Percentiles rank a stretch among this genome's conserved stretches.
Conservation (phyloP, 23 tunicate genomes). For the Styela clava region DNA sequence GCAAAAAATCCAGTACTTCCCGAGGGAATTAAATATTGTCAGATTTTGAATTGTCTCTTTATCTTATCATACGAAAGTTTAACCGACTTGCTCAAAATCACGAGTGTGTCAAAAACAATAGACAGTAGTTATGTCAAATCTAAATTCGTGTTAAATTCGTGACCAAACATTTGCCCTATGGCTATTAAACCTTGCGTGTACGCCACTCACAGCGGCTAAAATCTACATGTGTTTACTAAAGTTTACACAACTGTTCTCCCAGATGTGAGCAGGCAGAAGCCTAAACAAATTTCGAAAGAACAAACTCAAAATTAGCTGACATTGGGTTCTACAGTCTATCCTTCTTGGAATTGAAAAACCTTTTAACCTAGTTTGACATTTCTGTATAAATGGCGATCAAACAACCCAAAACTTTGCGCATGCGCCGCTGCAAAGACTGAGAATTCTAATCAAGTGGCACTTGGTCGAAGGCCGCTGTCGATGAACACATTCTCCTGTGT, state of each 20-base stretch:
- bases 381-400: background rate
- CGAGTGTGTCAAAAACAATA: background rate
- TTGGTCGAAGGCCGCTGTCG: background rate
- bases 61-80: background rate
- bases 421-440: background rate
- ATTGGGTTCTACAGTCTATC: background rate
- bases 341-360: background rate
- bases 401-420: background rate
- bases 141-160: background rate
- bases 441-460: background rate
- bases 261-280: constrained; percentile 19
- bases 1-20: background rate
- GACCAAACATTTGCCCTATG: constrained; percentile 34
- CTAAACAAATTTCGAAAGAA: background rate
- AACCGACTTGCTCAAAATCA: background rate
- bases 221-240: constrained; percentile 11
- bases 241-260: constrained; percentile 24
- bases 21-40: background rate
- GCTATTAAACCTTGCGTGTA: constrained; percentile 9
- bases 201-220: background rate
- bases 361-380: background rate
- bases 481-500: background rate
- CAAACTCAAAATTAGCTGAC: background rate
- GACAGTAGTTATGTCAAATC: background rate
- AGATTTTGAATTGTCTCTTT: background rate